These are phyloP conservation scores for Agrenia bidenticulata DNA, from an alignment of 2,888 invertebrate species.

Conservation along the genomic window DNA sequence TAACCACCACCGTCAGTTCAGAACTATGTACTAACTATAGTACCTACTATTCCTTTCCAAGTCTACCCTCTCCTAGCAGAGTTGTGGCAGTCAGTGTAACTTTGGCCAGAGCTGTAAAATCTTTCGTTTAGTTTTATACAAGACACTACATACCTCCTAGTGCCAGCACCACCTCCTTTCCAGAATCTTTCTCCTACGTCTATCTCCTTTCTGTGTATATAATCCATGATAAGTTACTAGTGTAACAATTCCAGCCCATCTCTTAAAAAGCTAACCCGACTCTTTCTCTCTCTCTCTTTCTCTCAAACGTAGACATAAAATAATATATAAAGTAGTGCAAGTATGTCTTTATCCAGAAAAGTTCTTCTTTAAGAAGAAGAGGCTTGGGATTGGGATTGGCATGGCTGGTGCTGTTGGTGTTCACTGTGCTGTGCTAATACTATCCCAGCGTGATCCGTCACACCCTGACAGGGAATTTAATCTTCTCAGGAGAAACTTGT, in stretches of 20 bases:
- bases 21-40: background rate
- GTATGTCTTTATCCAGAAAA: background rate
- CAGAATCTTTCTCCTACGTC: no score
- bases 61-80: no score
- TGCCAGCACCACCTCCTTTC: no score
- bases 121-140: no score
- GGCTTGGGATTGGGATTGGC: background rate
- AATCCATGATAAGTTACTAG: no score
- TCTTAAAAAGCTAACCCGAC: background rate
- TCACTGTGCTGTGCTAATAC: slow-evolving; percentile 4
- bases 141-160: no score
- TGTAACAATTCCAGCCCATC: no score
- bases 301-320: background rate
- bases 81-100: no score
- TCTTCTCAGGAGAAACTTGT: slow-evolving; percentile 8
- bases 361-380: no score
- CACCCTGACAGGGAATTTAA: slow-evolving; percentile 14
- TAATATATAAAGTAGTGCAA: background rate
- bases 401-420: background rate
- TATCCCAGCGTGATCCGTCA: slow-evolving; percentile 16
- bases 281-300: background rate
- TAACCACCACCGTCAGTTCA: background rate
- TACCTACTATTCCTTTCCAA: no score
- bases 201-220: no score
- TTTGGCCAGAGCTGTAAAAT: no score